A percentile compares a stretch with the other conserved stretches of the same genome.
Evolutionary conservation across 2,888 invertebrate genomes (phyloP).

Genomic region (Drosophila birchii): DNA sequence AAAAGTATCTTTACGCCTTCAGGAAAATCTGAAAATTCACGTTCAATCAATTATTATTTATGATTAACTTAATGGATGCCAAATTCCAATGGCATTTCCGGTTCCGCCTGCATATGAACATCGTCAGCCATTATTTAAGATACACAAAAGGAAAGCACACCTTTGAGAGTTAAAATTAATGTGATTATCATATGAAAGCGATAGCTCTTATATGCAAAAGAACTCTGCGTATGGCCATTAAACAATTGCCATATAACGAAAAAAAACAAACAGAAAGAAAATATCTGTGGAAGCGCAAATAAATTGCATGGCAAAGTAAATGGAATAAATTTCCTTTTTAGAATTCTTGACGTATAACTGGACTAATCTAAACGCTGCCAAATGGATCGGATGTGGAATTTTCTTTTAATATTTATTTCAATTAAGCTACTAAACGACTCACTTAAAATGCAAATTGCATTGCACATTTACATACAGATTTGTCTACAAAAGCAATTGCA

Average conservation of each 20-base stretch:
- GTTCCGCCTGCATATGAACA: too few relatives aligned
- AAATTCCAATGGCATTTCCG: not conserved
- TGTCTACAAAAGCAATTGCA: constrained; percentile 47
- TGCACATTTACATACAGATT: constrained; percentile 52
- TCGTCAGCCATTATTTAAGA: constrained; percentile 12
- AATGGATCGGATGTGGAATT: constrained; percentile 46
- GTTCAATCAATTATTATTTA: constrained; percentile 1
- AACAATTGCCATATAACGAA: constrained; percentile 19
- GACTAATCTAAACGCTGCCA: constrained; percentile 36
- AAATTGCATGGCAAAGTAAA: constrained; percentile 13
- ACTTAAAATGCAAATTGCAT: constrained; percentile 79
- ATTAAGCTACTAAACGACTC: constrained; percentile 75
- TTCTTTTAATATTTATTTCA: constrained; percentile 62
- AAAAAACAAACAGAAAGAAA: not conserved
- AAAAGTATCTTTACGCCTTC: not conserved
- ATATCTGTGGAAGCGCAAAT: constrained; percentile 17
- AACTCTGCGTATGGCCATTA: constrained; percentile 3
- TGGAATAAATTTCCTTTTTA: constrained; percentile 15
- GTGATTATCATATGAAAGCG: not conserved
- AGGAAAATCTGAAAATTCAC: not conserved
- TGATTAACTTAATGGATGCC: not conserved
- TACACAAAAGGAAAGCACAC: not conserved
- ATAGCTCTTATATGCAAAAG: constrained; percentile 1
- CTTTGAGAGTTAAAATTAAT: constrained; percentile 8
- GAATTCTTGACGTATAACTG: not conserved